Base-by-base conservation (phyloP, 2,113 vertebrate genomes). In the Pholis gunnellus region DNA sequence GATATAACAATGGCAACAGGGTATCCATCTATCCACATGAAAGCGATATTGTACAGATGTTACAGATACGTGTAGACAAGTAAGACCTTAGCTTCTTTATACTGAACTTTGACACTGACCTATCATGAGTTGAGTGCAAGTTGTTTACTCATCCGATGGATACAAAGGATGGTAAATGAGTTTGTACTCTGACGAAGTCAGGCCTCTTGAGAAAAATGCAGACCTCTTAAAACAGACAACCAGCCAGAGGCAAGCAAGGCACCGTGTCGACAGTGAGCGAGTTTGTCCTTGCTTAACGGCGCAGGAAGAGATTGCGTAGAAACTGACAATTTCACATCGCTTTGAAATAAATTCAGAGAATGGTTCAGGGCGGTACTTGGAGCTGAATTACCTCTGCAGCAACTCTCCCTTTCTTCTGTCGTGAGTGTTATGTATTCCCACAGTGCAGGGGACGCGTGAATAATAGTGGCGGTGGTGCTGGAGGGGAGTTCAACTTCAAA, bases 201-300 rank as follows among this genome's bases (percentile, higher is more conserved):
- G 40, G 46, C 38, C 48, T 66, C 42, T 73, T 69, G 61, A 67
- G 81, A 61, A 50, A 78, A 63, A 67, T 25, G 29, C 61, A 65
- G 75, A 11, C 31, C 56, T 78, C 42, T 44, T 36, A 85, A 75
- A 76, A 34, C 75, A 60, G 54, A 78, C 72, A 64, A 68, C 40
- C 60, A 70, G 67, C 84, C 29, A 38, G 61, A 44, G 60, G 81
- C 61, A 31, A 70, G 57, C 5, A 11, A 78, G 36, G 18, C 60
- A 40, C 34, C 38, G 17, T n/a, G 34, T 81, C n/a, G 5, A 84
- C 90, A 92, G 65, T 76, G 79, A 85, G 74, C 17, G 6, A 75
- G 60, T 81, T 66, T 91, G 87, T 92, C 74, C 67, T 68, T 72
- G 66, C 40, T 71, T 63, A 60, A 60, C 76, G 15, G 36, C 9